Percentiles rank a stretch among this genome's conserved stretches.
Conservation (phyloP, 2,797 vertebrate species). For the Pipistrellus kuhlii region DNA sequence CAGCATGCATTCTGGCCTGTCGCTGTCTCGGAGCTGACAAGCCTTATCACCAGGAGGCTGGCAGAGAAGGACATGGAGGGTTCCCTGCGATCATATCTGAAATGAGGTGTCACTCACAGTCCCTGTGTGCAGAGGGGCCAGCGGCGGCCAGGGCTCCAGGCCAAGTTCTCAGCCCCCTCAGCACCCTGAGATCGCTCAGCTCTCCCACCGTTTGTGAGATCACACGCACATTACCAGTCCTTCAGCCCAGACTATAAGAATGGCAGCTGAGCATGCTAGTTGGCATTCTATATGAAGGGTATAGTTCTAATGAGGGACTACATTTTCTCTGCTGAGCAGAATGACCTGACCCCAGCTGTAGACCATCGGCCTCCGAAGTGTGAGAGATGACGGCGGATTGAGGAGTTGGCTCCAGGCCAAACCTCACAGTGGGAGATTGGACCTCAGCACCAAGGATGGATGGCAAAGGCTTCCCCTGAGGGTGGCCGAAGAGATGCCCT, state of each 20-base stretch:
- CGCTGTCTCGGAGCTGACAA: background rate
- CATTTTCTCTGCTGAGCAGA: background rate
- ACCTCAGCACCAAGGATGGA: accelerated
- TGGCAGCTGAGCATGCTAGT: background rate
- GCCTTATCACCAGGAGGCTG: background rate
- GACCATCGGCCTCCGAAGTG: background rate
- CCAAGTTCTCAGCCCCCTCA: background rate
- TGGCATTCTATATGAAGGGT: background rate
- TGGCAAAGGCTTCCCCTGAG: background rate
- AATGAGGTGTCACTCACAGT: background rate
- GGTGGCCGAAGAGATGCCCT: background rate
- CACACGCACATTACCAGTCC: background rate
- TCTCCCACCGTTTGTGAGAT: background rate
- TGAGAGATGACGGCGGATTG: background rate
- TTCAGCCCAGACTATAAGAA: background rate
- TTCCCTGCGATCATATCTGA: background rate
- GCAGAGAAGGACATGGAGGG: background rate
- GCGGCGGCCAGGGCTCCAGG: background rate
- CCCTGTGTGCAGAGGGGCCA: background rate
- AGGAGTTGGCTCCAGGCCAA: background rate
- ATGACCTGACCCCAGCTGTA: background rate
- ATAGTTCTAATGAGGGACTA: background rate
- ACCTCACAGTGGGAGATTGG: background rate
- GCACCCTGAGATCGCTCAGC: background rate
- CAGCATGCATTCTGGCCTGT: background rate